phyloP scores from a whole-genome alignment of 2,888 invertebrate species.

The Mesorhabditis sp. region DNA sequence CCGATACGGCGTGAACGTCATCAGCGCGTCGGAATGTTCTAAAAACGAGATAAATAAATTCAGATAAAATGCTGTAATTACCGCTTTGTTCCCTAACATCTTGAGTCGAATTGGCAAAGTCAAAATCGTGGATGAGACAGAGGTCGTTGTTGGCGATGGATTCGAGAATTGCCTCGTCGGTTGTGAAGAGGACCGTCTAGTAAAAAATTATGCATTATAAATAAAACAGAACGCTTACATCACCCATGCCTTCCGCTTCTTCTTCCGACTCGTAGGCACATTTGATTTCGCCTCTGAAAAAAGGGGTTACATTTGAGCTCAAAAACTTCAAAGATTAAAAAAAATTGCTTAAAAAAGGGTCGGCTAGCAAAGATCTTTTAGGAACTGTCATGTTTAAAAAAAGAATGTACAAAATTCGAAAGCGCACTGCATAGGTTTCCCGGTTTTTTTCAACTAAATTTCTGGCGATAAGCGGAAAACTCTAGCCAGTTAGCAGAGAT shows the following conservation, averaged over 20 bases:
- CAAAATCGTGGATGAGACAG: slow-evolving; percentile 34
- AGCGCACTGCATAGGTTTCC: no score
- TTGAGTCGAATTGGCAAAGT: neutral
- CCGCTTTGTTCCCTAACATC: neutral
- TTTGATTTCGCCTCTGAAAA: slow-evolving; percentile 75
- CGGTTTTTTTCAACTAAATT: no score
- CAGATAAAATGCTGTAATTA: neutral
- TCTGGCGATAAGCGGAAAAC: no score
- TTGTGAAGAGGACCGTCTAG: slow-evolving; percentile 81
- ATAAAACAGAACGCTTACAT: no score
- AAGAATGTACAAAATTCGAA: slow-evolving; percentile 24
- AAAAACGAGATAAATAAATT: neutral
- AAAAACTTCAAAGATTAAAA: no score
- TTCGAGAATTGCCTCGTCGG: slow-evolving; percentile 73
- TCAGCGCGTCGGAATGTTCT: neutral
- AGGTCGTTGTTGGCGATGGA: slow-evolving; percentile 63
- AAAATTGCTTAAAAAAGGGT: neutral
- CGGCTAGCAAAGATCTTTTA: slow-evolving; percentile 37
- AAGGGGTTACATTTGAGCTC: no score
- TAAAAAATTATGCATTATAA: slow-evolving; percentile 16
- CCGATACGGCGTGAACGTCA: slow-evolving; percentile 1
- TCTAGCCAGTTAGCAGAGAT: no score
- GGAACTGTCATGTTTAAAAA: slow-evolving; percentile 64
- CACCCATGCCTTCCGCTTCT: slow-evolving; percentile 67
- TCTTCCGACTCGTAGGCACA: slow-evolving; percentile 71